Evolutionary conservation across 2,888 invertebrate species (phyloP).

Genomic region (Abrostola tripartita): DNA sequence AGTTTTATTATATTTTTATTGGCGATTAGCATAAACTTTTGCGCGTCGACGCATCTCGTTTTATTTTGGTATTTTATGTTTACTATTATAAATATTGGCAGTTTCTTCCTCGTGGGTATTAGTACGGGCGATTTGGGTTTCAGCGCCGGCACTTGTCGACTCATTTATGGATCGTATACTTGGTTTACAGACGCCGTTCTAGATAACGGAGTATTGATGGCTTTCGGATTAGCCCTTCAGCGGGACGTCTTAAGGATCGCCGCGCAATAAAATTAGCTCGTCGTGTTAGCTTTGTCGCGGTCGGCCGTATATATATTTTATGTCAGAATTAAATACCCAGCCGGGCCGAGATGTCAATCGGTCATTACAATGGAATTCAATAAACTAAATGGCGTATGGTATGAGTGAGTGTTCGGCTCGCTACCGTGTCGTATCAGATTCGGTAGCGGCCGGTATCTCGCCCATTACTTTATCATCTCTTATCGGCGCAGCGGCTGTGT

Average conservation of each 20-base stretch:
- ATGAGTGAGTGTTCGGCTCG: slow-evolving; percentile 71
- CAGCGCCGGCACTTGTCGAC: slow-evolving; percentile 70
- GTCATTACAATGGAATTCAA: slow-evolving; percentile 81
- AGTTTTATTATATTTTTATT: slow-evolving; percentile 76
- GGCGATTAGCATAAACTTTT: slow-evolving; percentile 76
- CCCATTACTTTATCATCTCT: slow-evolving; percentile 84
- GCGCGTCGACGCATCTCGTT: slow-evolving; percentile 73
- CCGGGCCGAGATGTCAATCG: slow-evolving; percentile 65
- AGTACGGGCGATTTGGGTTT: slow-evolving; percentile 69
- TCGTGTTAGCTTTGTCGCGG: slow-evolving; percentile 47
- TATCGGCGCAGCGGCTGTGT: slow-evolving; percentile 71
- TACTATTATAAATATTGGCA: slow-evolving; percentile 75
- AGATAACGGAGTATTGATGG: slow-evolving; percentile 81
- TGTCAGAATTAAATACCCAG: slow-evolving; percentile 39
- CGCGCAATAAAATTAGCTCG: slow-evolving; percentile 72
- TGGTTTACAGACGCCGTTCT: slow-evolving; percentile 76
- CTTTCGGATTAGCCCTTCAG: slow-evolving; percentile 75
- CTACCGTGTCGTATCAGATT: slow-evolving; percentile 81
- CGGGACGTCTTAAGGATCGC: slow-evolving; percentile 62
- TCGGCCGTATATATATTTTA: slow-evolving; percentile 39
- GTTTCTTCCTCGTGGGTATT: slow-evolving; percentile 73
- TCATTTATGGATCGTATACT: slow-evolving; percentile 83
- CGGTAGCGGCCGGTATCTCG: slow-evolving; percentile 78
- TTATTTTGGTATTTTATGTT: slow-evolving; percentile 78
- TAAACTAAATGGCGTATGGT: slow-evolving; percentile 72